Percentiles rank a stretch among this genome's conserved stretches.
phyloP scores from a whole-genome alignment of 2,888 invertebrate genomes.

The Drosophila nigricruria region DNA sequence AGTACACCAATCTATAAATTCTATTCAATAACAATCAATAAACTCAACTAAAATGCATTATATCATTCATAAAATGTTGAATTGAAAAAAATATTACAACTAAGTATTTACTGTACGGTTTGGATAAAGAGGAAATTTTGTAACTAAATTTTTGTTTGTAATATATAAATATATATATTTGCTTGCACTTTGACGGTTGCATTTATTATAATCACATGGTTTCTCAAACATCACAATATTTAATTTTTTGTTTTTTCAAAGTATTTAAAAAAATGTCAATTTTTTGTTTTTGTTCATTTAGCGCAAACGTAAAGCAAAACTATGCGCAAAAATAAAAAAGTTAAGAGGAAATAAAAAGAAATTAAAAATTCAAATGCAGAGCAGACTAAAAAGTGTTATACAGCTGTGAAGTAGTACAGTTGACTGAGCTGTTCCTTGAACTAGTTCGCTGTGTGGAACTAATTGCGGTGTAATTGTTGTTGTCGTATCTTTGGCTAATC shows the following conservation, averaged over 20 bases:
- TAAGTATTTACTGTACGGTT: conserved; percentile 78
- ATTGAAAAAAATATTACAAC: conserved; percentile 80
- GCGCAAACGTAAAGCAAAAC: conserved; percentile 66
- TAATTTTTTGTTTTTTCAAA: conserved; percentile 22
- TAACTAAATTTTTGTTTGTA: conserved; percentile 71
- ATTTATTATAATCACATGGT: conserved; percentile 49
- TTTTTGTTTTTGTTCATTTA: conserved; percentile 40
- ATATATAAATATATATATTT: conserved; percentile 53
- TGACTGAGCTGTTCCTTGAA: conserved; percentile 2
- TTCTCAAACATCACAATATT: conserved; percentile 63
- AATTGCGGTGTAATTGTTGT: conserved; percentile 8
- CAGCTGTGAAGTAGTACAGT: not conserved
- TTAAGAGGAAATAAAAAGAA: conserved; percentile 7
- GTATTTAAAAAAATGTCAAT: conserved; percentile 27
- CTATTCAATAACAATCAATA: conserved; percentile 72
- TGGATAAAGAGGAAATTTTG: conserved; percentile 85
- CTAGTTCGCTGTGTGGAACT: conserved; percentile 9
- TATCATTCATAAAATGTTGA: conserved; percentile 76
- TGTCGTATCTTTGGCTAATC: not conserved
- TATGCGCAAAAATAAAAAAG: conserved; percentile 47
- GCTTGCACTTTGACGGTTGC: conserved; percentile 75
- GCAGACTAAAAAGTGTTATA: conserved; percentile 26
- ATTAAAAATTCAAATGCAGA: conserved; percentile 5
- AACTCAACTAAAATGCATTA: conserved; percentile 81
- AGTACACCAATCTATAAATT: conserved; percentile 67